Conservation (phyloP, 2,888 invertebrate genomes). For the Pocota personata region DNA sequence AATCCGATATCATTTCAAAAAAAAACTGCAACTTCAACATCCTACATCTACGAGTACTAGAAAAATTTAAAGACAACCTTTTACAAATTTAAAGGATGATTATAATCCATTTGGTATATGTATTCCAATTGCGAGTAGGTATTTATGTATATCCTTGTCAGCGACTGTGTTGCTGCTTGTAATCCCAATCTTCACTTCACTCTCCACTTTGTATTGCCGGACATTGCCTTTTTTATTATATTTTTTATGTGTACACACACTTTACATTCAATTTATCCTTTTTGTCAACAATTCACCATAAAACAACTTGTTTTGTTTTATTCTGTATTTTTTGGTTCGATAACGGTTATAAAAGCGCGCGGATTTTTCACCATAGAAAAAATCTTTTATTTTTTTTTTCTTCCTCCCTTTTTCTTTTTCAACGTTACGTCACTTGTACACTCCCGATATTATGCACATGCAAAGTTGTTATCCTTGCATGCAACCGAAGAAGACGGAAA, state of each 20-base stretch:
- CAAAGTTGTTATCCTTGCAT: slow-evolving; percentile 66
- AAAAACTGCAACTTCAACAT: neutral
- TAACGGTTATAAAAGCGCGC: slow-evolving; percentile 56
- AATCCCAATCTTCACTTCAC: slow-evolving; percentile 64
- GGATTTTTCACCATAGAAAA: slow-evolving; percentile 18
- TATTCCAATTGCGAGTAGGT: slow-evolving; percentile 45
- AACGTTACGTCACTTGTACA: slow-evolving; percentile 70
- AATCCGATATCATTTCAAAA: slow-evolving; percentile 49
- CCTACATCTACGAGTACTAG: neutral
- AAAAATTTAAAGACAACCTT: slow-evolving; percentile 29
- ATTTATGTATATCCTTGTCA: slow-evolving; percentile 53
- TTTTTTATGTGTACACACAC: neutral
- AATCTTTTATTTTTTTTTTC: slow-evolving; percentile 17
- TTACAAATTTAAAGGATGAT: slow-evolving; percentile 16
- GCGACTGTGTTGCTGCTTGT: slow-evolving; percentile 22
- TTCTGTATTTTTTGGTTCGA: slow-evolving; percentile 2
- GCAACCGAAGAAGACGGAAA: slow-evolving; percentile 12
- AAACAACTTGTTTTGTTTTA: neutral
- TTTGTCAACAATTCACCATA: neutral
- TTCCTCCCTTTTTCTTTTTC: slow-evolving; percentile 11
- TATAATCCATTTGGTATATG: slow-evolving; percentile 55
- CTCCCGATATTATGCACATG: slow-evolving; percentile 69
- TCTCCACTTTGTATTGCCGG: slow-evolving; percentile 3
- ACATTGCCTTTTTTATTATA: slow-evolving; percentile 9
- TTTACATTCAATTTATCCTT: neutral